Percentiles rank a stretch among this genome's conserved stretches.
These are phyloP conservation scores for pig (Sus scrofa) DNA, from an alignment of 2,113 vertebrate species.

Conservation along the genomic window T2T-Sscrofa CM000827.6:57707001-57707500, in stretches of 20 bases:
- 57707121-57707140: background rate
- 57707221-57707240: background rate
- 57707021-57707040: background rate
- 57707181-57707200: background rate
- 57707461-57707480: background rate
- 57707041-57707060: conserved; percentile 37
- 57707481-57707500: background rate
- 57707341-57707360: background rate
- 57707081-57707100: conserved; percentile 2
- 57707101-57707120: conserved; percentile 30
- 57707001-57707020: background rate
- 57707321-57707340: background rate
- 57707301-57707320: background rate
- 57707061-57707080: conserved; percentile 10
- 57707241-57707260: background rate
- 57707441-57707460: background rate
- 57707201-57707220: background rate
- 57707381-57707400: background rate
- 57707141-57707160: background rate
- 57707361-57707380: background rate
- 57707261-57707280: background rate
- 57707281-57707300: background rate
- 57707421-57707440: background rate
- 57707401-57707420: background rate
- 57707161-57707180: background rate